phyloP scores from a whole-genome alignment of 2,797 vertebrate species.

The Pantherophis alleghaniensis region DNA sequence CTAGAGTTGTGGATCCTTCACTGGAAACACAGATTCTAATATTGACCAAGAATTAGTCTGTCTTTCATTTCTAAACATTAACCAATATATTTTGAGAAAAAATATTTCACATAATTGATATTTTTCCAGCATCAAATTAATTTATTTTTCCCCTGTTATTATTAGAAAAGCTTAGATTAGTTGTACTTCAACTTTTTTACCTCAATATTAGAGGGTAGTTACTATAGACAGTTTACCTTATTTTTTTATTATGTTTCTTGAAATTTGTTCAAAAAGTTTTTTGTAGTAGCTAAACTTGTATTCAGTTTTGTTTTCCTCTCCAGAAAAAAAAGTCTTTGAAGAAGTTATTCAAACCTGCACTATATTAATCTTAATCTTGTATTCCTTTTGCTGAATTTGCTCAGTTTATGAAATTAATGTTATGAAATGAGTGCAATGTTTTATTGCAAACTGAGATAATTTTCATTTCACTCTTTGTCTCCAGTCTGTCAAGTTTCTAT shows the following conservation, averaged over 20 bases:
- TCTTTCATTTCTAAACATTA: background rate
- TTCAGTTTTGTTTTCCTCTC: background rate
- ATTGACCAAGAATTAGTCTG: background rate
- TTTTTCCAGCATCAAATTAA: background rate
- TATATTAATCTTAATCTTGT: background rate
- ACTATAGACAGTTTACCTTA: background rate
- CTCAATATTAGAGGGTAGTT: background rate
- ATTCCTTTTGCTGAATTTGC: conserved; percentile 2
- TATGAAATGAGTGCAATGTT: background rate
- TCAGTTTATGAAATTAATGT: background rate
- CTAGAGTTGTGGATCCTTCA: background rate
- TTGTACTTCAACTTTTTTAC: background rate
- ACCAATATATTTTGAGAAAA: conserved; percentile 10
- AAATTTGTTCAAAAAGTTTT: background rate
- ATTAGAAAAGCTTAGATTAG: background rate
- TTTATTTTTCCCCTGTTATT: background rate
- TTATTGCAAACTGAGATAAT: background rate
- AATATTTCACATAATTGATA: background rate
- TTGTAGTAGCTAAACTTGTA: background rate
- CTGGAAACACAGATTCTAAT: background rate
- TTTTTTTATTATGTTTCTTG: background rate
- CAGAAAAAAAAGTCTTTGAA: conserved; percentile 8
- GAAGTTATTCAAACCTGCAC: background rate
- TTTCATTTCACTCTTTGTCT: background rate
- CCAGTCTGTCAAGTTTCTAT: background rate